A percentile compares a stretch with the other conserved stretches of the same genome.
phyloP scores from a whole-genome alignment of 2,888 invertebrate genomes.

The Parnassius apollo region DNA sequence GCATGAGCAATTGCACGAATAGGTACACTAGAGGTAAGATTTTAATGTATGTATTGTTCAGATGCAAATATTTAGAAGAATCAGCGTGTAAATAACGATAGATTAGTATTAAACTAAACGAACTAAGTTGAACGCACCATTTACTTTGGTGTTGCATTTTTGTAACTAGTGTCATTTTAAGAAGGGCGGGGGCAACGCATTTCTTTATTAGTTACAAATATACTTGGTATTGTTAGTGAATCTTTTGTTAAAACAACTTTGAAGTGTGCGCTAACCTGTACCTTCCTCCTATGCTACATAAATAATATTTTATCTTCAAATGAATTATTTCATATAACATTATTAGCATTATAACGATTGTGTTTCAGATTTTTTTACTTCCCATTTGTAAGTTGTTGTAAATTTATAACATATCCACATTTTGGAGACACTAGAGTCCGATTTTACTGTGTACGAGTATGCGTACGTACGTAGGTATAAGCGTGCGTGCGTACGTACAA shows the following conservation, averaged over 20 bases:
- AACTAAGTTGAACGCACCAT: constrained; percentile 49
- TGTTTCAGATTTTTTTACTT: constrained; percentile 1
- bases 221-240: not conserved
- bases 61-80: constrained; percentile 80
- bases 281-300: constrained; percentile 24
- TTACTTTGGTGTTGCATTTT: constrained; percentile 59
- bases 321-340: constrained; percentile 21
- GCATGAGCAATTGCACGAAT: constrained; percentile 74
- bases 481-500: no score
- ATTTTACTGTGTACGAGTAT: no score
- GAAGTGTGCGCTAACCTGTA: constrained; percentile 37
- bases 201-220: constrained; percentile 40
- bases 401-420: not conserved
- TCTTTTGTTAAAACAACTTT: constrained; percentile 8
- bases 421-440: no score
- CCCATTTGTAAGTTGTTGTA: not conserved
- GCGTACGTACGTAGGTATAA: no score
- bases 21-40: constrained; percentile 65
- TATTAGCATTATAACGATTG: constrained; percentile 18
- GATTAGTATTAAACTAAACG: constrained; percentile 54
- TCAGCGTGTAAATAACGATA: constrained; percentile 74
- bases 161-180: constrained; percentile 54
- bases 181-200: constrained; percentile 43
- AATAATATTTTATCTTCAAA: constrained; percentile 19
- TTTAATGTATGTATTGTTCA: constrained; percentile 80